These are phyloP conservation scores for Papilio protenor DNA, from an alignment of 2,888 invertebrate genomes.

Conservation along the genomic window DNA sequence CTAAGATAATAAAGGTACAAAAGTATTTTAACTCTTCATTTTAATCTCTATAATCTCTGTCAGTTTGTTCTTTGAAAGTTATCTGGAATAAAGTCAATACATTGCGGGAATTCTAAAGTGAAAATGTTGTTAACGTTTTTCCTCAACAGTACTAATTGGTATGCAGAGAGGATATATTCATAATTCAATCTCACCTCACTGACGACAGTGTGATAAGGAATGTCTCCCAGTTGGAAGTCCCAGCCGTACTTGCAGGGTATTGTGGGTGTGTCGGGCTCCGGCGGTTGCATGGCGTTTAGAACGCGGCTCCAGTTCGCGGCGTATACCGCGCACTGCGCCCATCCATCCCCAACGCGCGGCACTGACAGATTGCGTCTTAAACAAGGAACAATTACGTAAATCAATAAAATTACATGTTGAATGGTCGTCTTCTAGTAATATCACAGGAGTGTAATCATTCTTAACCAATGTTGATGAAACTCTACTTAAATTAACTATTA, in stretches of 20 bases:
- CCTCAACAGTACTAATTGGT: neutral
- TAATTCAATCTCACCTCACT: conserved; percentile 66
- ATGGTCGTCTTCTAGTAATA: no score
- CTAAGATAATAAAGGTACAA: neutral
- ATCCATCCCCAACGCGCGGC: conserved; percentile 59
- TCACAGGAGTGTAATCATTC: no score
- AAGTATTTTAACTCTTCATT: neutral
- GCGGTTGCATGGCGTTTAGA: conserved; percentile 64
- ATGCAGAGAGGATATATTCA: no score
- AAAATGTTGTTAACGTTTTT: neutral
- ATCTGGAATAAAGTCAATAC: neutral
- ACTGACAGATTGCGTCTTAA: conserved; percentile 71
- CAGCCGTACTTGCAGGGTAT: conserved; percentile 69
- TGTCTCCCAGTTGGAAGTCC: conserved; percentile 75
- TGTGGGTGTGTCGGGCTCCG: conserved; percentile 59
- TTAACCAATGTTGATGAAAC: no score
- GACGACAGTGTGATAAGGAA: conserved; percentile 75
- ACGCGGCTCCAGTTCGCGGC: conserved; percentile 74
- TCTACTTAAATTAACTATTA: no score
- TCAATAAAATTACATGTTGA: neutral
- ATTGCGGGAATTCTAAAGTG: neutral
- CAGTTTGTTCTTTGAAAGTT: neutral
- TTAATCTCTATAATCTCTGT: neutral
- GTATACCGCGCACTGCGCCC: conserved; percentile 72
- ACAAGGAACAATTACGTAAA: neutral